Evolutionary conservation across 1,140 invertebrate genomes (phyloP), one percentile per base, ranked within the genome.

Genomic region (Monochamus saltuarius): DNA sequence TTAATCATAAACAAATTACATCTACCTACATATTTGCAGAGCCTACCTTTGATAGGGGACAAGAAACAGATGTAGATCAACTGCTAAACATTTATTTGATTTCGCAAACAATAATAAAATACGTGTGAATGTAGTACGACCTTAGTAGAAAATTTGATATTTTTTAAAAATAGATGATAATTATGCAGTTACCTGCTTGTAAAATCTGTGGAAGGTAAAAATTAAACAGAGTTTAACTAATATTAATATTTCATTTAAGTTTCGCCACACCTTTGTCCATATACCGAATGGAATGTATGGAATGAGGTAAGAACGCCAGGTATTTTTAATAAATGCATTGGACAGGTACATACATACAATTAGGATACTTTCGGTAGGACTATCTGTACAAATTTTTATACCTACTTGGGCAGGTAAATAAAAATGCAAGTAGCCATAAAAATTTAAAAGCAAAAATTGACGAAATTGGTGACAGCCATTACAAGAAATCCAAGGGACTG

Each of bases 261-360:
- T 46, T 46, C 22, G 43, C 43, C 43, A 46, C 43, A 46, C 43
- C 43, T 46, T 46, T 17, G 17, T 17, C 43, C 10, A 46, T 46
- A 46, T 46, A 46, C 43, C 10, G 43, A 46, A 17, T 19, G 43
- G 43, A 46, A 46, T 46, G 43, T 19, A 11, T 46, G 43, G 43
- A 46, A 46, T 46, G 43, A 46, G 43, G 43, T 46, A 46, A 46
- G 43, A 46, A 46, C 43, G 43, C 17, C 43, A 17, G 17, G 14
- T 46, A 17, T 46, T 4, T 29, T 29, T 29, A 29, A 29, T 29
- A 9, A 7, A 14, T 14, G 11, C 11, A 40, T 14, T 19, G 10
- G 9, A 46, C 10, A 46, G 16, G n/a, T 46, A 16, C 22, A 7
- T 46, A 17, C 43, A 46, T 46, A 46, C n/a, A 46, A 10, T 11